Conservation (phyloP, 2,797 vertebrate species). For the Coregonus ussuriensis region DNA sequence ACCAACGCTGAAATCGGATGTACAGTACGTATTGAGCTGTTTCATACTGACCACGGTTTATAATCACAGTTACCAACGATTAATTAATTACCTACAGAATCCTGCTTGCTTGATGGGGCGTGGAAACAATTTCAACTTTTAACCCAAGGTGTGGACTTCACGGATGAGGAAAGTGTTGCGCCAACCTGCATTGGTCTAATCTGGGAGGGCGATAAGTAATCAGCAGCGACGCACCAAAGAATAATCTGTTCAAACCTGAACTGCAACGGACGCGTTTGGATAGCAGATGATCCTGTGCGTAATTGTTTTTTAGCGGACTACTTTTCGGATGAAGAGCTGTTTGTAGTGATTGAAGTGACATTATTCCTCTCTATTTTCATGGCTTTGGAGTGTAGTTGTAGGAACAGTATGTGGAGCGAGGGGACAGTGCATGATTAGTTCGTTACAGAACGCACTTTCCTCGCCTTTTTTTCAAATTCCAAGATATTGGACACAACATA, state of each 20-base stretch:
- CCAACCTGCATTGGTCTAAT: constrained; percentile 45
- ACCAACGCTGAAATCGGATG: constrained; percentile 32
- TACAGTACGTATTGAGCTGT: constrained; percentile 57
- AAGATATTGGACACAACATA: constrained; percentile 64
- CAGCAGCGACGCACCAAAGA: constrained; percentile 64
- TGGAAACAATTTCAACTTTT: constrained; percentile 61
- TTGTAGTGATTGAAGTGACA: constrained; percentile 16
- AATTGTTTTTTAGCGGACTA: constrained; percentile 56
- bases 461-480: constrained; percentile 53
- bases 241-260: constrained; percentile 54
- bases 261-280: constrained; percentile 68
- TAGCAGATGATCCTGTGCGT: constrained; percentile 49
- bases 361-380: constrained; percentile 58
- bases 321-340: constrained; percentile 29
- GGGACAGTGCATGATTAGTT: constrained; percentile 64
- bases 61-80: constrained; percentile 16
- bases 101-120: constrained; percentile 31
- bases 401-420: constrained; percentile 59
- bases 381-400: constrained; percentile 54
- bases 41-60: constrained; percentile 30
- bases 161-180: constrained; percentile 45
- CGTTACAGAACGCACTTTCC: constrained; percentile 65
- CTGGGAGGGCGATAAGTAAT: constrained; percentile 61
- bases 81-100: constrained; percentile 54
- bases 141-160: constrained; percentile 56